phyloP scores from a whole-genome alignment of 2,888 invertebrate genomes.

The Plagodis dolabraria region DNA sequence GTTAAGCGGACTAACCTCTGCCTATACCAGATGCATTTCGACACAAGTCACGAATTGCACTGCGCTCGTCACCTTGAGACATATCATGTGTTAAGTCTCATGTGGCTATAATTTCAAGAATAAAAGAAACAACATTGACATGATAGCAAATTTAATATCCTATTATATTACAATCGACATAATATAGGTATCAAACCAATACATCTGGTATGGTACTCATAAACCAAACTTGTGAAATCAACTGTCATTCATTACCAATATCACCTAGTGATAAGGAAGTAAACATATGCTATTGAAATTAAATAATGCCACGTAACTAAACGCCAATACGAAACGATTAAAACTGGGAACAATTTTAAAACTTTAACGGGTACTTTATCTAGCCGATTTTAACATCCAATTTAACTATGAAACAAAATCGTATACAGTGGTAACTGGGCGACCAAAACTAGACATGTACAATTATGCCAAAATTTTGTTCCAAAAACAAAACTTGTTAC shows the following conservation, averaged over 20 bases:
- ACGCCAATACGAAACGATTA: constrained; percentile 22
- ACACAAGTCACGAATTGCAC: no score
- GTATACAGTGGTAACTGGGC: background rate
- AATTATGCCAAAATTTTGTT: background rate
- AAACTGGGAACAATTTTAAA: background rate
- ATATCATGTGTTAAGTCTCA: no score
- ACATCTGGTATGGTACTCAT: constrained; percentile 55
- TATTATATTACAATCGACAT: constrained; percentile 75
- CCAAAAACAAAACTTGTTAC: no score
- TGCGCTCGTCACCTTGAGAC: no score
- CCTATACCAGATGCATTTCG: no score
- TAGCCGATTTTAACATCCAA: constrained; percentile 8
- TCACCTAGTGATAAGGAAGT: constrained; percentile 45
- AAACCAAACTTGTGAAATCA: constrained; percentile 46
- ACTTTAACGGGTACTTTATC: constrained; percentile 6
- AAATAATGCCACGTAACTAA: constrained; percentile 24
- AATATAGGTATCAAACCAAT: constrained; percentile 58
- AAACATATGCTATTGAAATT: constrained; percentile 34
- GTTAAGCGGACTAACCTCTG: no score
- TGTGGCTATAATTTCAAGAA: no score
- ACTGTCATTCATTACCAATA: constrained; percentile 29
- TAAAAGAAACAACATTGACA: constrained; percentile 50
- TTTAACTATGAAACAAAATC: constrained; percentile 2
- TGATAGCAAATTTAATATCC: constrained; percentile 80
- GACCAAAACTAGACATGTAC: background rate